phyloP scores from a whole-genome alignment of 1,140 invertebrate species.

The Ceratina australensis region DNA sequence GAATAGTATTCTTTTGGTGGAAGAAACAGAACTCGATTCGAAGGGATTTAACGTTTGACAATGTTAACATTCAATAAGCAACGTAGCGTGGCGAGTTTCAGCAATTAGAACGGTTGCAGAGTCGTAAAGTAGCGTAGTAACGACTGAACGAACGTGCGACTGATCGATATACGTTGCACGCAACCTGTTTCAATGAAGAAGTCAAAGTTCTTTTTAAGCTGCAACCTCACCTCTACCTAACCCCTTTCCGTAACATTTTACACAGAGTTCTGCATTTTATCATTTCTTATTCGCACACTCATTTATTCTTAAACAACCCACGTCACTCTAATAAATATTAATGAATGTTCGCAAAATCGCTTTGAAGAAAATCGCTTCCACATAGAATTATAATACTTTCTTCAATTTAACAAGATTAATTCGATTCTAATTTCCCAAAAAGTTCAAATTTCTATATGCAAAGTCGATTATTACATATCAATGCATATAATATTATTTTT shows the following conservation, averaged over 20 bases:
- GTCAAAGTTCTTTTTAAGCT: constrained; percentile 26
- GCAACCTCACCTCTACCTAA: constrained; percentile 13
- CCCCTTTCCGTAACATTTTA: neutral
- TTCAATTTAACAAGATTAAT: neutral
- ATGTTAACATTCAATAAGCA: neutral
- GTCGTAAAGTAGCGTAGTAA: constrained; percentile 27
- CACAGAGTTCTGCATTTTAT: neutral
- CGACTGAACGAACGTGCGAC: constrained; percentile 29
- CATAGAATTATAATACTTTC: too few relatives aligned
- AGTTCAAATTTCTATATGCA: neutral
- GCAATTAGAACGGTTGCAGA: constrained; percentile 21
- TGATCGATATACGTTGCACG: constrained; percentile 35
- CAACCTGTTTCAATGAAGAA: constrained; percentile 25
- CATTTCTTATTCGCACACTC: neutral
- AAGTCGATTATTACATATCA: neutral
- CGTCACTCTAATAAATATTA: neutral
- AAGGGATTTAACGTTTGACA: neutral
- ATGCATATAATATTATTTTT: neutral
- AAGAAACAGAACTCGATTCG: too few relatives aligned
- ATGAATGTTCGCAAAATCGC: neutral
- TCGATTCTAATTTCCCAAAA: neutral
- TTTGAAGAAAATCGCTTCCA: too few relatives aligned
- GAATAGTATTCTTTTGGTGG: neutral
- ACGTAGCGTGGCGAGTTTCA: neutral
- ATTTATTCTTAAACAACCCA: neutral